A percentile compares a stretch with the other conserved stretches of the same genome.
phyloP scores from a whole-genome alignment of 1,140 invertebrate species.

The Periplaneta americana region DNA sequence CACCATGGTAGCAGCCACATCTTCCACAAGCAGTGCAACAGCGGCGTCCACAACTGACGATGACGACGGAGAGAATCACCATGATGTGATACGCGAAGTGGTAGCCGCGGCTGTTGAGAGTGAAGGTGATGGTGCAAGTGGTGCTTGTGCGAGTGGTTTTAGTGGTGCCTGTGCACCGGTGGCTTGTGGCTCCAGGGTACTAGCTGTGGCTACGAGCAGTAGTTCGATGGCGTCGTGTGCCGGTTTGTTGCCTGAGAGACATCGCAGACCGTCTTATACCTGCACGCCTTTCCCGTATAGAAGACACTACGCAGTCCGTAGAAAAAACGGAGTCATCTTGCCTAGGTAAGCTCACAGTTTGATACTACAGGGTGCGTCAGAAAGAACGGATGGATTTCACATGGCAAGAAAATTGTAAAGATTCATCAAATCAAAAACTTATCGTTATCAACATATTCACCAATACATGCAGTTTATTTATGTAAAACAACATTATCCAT shows the following conservation, averaged over 20 bases:
- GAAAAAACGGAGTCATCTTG: slow-evolving; percentile 20
- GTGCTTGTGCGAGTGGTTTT: not conserved
- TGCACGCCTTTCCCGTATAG: slow-evolving; percentile 28
- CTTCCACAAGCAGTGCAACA: not conserved
- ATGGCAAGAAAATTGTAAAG: too few relatives aligned
- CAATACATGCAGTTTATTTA: too few relatives aligned
- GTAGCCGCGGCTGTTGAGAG: not conserved
- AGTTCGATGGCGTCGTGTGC: not conserved
- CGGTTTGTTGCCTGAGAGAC: not conserved
- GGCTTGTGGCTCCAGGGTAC: not conserved
- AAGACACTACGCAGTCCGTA: slow-evolving; percentile 28
- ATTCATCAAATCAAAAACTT: too few relatives aligned
- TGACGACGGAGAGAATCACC: not conserved
- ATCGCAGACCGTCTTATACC: slow-evolving; percentile 25
- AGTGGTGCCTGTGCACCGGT: not conserved
- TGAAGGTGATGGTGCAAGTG: not conserved
- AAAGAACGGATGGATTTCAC: too few relatives aligned
- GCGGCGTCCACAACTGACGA: not conserved
- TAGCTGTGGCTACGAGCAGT: not conserved
- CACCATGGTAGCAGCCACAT: not conserved
- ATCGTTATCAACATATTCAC: too few relatives aligned
- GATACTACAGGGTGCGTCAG: too few relatives aligned
- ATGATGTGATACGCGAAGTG: not conserved
- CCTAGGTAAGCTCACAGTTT: slow-evolving; percentile 4
- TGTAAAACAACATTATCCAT: too few relatives aligned